Conservation (phyloP, 2,113 vertebrate genomes). For the Zootoca vivipara region DNA sequence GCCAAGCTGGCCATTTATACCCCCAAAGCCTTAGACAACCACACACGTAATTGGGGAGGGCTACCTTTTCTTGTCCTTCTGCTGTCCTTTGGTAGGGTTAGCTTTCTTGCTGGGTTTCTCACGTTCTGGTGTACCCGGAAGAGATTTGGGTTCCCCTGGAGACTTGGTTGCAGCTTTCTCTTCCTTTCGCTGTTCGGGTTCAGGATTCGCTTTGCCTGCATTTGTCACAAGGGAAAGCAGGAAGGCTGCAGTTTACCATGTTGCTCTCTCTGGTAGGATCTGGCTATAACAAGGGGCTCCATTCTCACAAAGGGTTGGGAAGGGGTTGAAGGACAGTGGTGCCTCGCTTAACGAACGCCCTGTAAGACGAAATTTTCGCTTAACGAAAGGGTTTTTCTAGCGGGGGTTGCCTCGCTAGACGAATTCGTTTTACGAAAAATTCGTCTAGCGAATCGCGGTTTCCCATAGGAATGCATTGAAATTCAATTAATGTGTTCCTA, state of each 20-base stretch:
- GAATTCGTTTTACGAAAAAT: too few species aligned
- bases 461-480: too few species aligned
- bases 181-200: conserved; percentile 74
- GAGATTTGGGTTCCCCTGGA: conserved; percentile 63
- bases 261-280: not conserved
- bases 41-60: not conserved
- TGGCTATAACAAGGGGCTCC: not conserved
- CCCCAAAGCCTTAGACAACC: not conserved
- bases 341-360: too few species aligned
- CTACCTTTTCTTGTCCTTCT: conserved; percentile 76
- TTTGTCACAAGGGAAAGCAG: conserved; percentile 6
- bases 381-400: too few species aligned
- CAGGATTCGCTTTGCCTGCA: conserved; percentile 73
- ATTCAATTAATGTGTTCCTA: too few species aligned
- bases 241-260: not conserved
- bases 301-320: not conserved
- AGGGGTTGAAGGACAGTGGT: too few species aligned
- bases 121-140: conserved; percentile 32
- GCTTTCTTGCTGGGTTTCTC: conserved; percentile 73
- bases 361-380: too few species aligned
- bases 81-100: conserved; percentile 65
- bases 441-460: too few species aligned
- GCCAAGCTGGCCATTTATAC: not conserved
- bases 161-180: conserved; percentile 60
- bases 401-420: too few species aligned